A percentile compares a stretch with the other conserved stretches of the same genome.
Evolutionary conservation across 2,113 vertebrate species (phyloP).

Genomic region (Leptobrachium leishanense): DNA sequence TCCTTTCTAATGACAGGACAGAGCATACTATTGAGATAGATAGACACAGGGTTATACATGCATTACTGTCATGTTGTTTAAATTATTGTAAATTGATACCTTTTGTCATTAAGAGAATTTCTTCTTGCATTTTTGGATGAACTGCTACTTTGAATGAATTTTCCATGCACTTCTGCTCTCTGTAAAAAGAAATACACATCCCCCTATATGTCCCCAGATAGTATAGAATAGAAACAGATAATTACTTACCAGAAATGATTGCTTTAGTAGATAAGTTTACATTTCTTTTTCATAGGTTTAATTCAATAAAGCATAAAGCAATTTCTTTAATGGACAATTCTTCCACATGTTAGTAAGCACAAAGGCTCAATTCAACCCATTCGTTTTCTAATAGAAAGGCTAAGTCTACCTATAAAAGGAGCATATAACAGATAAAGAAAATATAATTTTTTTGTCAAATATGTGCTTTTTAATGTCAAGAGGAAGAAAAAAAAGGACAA

Average conservation of each 20-base stretch:
- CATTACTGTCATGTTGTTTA: too few species aligned
- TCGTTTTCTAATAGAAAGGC: neutral
- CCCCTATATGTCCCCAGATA: slow-evolving; percentile 9
- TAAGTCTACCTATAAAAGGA: too few species aligned
- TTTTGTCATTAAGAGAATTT: too few species aligned
- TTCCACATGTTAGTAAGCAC: slow-evolving; percentile 31
- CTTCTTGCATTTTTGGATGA: too few species aligned
- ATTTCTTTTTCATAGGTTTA: slow-evolving; percentile 34
- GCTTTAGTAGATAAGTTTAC: slow-evolving; percentile 14
- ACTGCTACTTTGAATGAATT: neutral
- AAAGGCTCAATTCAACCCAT: slow-evolving; percentile 5
- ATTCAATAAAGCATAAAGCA: slow-evolving; percentile 44
- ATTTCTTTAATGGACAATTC: slow-evolving; percentile 42
- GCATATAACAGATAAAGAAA: too few species aligned
- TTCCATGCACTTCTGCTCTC: neutral
- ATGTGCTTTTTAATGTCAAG: too few species aligned
- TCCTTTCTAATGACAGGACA: too few species aligned
- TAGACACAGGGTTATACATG: too few species aligned
- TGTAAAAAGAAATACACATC: neutral
- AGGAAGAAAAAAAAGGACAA: too few species aligned
- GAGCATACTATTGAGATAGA: too few species aligned
- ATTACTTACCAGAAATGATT: slow-evolving; percentile 41
- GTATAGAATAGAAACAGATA: slow-evolving; percentile 23
- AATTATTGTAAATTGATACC: too few species aligned
- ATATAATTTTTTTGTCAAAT: too few species aligned